Evolutionary conservation across 2,113 vertebrate genomes (phyloP).

Genomic region (Odobenus rosmarus): DNA sequence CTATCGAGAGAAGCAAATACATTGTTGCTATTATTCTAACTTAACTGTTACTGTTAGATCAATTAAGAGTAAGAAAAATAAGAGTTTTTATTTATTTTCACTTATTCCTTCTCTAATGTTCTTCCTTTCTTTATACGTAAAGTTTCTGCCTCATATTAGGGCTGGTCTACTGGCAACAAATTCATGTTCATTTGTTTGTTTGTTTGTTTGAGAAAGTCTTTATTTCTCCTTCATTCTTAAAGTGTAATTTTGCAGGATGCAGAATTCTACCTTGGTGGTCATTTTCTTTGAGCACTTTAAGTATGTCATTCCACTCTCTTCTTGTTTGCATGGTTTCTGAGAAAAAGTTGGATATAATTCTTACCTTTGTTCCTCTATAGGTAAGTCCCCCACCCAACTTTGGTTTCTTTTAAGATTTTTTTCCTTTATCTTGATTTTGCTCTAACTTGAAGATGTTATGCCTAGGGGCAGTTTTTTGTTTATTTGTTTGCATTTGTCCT

Average conservation of each 20-base stretch:
- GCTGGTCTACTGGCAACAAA: not conserved
- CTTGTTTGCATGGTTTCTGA: not conserved
- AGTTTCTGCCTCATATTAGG: not conserved
- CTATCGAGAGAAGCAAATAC: not conserved
- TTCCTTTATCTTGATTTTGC: not conserved
- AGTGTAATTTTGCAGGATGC: not conserved
- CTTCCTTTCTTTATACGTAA: not conserved
- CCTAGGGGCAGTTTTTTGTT: not conserved
- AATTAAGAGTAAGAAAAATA: not conserved
- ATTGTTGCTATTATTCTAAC: not conserved
- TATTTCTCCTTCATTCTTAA: not conserved
- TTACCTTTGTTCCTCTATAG: not conserved
- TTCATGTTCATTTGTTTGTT: not conserved
- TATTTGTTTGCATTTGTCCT: not conserved
- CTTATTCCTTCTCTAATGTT: not conserved
- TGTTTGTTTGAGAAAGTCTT: not conserved
- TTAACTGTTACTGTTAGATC: not conserved
- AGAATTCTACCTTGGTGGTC: not conserved
- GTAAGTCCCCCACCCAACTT: not conserved
- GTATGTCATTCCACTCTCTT: not conserved
- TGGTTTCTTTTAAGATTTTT: not conserved
- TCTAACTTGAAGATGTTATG: not conserved
- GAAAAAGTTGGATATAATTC: not conserved
- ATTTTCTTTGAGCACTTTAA: not conserved
- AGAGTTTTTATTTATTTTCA: not conserved